Evolutionary conservation across 2,113 vertebrate species (phyloP), one percentile per base, ranked within the genome.

Genomic region (Ciconia boyciana): DNA sequence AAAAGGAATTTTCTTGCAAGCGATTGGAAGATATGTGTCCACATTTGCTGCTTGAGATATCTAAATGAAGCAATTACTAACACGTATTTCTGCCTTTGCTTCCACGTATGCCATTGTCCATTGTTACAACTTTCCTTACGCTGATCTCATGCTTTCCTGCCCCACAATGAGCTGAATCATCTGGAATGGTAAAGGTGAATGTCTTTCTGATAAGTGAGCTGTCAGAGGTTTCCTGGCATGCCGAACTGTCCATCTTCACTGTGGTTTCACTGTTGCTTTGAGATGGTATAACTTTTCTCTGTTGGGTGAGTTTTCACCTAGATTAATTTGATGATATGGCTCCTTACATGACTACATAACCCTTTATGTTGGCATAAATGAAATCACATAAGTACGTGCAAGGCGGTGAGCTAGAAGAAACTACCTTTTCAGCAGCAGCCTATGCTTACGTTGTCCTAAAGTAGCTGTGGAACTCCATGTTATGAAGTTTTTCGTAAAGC

Each of bases 381-480:
- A 52, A 74, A 32, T 41, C 2, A 4, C 4, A 0, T n/a, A 87
- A 55, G 15, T 74, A 62, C 0, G 0, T 29, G 28, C 6, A 28
- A 46, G 41, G 48, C 1, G 1, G 19, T 32, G 48, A 79, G 32
- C n/a, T 64, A 44, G 19, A 49, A 39, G 10, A 39, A 49, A 24
- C 49, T 55, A 14, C n/a, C 26, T 82, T 41, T 91, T 41, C 31
- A 39, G 41, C 62, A 70, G 70, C 36, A 57, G 32, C 54, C 20
- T 25, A 3, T 58, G 34, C 13, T 54, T 65, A 17, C 1, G 1
- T 75, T 79, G 28, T 64, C 36, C 16, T 68, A n/a, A 69, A 65
- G 34, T 29, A 82, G 11, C 39, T 49, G n/a, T 66, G 18, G 39
- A 90, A 77, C 9, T 71, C 29, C 10, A 19, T 36, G 7, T 20